Conservation (phyloP, 2,113 vertebrate species). For the Rutilus rutilus region DNA sequence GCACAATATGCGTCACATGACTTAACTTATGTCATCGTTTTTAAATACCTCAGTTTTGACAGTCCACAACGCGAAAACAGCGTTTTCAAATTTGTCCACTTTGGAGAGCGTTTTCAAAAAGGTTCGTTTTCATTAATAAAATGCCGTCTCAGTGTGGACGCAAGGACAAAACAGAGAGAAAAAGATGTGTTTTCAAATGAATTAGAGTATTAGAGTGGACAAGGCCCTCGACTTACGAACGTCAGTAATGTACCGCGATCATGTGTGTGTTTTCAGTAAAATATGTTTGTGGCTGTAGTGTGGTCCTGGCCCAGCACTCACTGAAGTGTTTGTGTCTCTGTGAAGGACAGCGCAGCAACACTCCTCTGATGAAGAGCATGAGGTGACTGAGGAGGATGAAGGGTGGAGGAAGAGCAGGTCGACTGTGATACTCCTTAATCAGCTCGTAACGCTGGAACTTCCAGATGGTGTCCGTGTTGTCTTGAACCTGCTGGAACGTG, state of each 20-base stretch:
- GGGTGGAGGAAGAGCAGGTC: conserved; percentile 86
- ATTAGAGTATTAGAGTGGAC: too few species aligned
- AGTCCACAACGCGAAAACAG: too few species aligned
- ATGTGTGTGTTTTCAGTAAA: background rate
- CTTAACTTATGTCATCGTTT: too few species aligned
- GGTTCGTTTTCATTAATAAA: too few species aligned
- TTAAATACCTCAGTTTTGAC: too few species aligned
- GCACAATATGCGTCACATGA: too few species aligned
- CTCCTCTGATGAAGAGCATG: conserved; percentile 75
- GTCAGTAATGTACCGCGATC: background rate
- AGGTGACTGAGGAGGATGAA: conserved; percentile 92
- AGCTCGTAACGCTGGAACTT: conserved; percentile 94
- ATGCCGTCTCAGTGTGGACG: too few species aligned
- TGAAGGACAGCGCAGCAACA: conserved; percentile 67
- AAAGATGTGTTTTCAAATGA: too few species aligned
- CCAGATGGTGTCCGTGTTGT: conserved; percentile 95
- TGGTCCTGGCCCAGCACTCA: conserved; percentile 65
- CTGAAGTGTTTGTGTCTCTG: conserved; percentile 78
- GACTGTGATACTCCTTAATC: conserved; percentile 90
- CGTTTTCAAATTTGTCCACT: too few species aligned
- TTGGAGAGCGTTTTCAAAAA: too few species aligned
- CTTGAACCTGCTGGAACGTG: conserved; percentile 94
- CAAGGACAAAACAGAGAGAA: too few species aligned
- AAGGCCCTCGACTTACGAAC: background rate
- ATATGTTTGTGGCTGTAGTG: background rate